A percentile compares a stretch with the other conserved stretches of the same genome.
These are phyloP conservation scores for Pilophorus perplexus DNA, from an alignment of 2,888 invertebrate genomes.

Conservation along the genomic window DNA sequence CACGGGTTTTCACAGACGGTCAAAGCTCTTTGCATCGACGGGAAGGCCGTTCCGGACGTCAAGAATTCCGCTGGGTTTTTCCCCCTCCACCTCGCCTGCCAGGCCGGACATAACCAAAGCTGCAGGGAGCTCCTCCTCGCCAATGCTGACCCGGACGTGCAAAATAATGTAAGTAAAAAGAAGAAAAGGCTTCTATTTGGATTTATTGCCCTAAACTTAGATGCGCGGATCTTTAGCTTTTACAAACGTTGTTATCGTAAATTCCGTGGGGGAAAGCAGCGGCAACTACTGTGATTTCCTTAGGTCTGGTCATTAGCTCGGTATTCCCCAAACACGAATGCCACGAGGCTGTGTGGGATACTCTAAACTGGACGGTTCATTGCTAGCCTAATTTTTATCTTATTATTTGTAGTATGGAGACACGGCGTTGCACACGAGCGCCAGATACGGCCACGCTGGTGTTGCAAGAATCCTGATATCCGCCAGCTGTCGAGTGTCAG, in stretches of 20 bases:
- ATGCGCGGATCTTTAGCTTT: too few relatives aligned
- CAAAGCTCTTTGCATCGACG: conserved; percentile 60
- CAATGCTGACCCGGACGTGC: conserved; percentile 81
- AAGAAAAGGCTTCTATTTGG: too few relatives aligned
- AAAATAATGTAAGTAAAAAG: conserved; percentile 74
- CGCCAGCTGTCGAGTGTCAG: conserved; percentile 79
- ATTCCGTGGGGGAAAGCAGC: too few relatives aligned
- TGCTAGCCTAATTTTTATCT: too few relatives aligned
- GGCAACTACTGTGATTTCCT: too few relatives aligned
- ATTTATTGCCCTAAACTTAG: too few relatives aligned
- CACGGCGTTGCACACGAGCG: conserved; percentile 89
- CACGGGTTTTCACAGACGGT: conserved; percentile 87
- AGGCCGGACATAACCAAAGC: conserved; percentile 95
- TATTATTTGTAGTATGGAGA: conserved; percentile 78
- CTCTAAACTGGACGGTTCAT: too few relatives aligned
- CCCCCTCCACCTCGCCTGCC: conserved; percentile 90
- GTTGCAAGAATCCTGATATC: conserved; percentile 91
- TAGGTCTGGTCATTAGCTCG: too few relatives aligned
- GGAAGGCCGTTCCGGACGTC: conserved; percentile 58
- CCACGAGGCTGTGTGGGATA: too few relatives aligned
- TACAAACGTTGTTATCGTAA: too few relatives aligned
- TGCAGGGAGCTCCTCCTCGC: conserved; percentile 83
- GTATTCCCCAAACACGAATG: too few relatives aligned
- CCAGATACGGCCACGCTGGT: conserved; percentile 93
- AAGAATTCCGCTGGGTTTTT: conserved; percentile 86